Evolutionary conservation across 2,888 invertebrate genomes (phyloP).

Genomic region (Catonia carolina): DNA sequence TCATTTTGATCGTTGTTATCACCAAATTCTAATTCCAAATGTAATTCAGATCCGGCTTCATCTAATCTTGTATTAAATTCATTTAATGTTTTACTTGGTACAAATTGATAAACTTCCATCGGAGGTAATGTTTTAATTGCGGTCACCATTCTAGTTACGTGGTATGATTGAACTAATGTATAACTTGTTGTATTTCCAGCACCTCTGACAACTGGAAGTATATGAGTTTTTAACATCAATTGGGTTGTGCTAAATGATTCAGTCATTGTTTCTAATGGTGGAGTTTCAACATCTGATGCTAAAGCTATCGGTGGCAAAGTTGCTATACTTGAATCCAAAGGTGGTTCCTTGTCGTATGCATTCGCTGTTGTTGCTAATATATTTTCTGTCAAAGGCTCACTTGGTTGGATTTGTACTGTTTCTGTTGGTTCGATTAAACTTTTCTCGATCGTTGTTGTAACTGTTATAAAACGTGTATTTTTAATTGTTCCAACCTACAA

Average conservation of each 20-base stretch:
- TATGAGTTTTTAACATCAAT: constrained; percentile 79
- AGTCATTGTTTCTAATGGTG: constrained; percentile 78
- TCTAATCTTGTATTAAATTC: constrained; percentile 83
- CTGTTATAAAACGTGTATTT: constrained; percentile 80
- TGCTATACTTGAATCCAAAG: constrained; percentile 58
- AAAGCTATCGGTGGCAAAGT: constrained; percentile 75
- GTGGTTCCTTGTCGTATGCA: constrained; percentile 58
- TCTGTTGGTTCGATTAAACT: constrained; percentile 49
- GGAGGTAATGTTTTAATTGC: constrained; percentile 87
- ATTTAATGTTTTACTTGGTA: constrained; percentile 76
- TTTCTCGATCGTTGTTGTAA: constrained; percentile 79
- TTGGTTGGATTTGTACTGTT: constrained; percentile 35
- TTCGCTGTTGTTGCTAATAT: constrained; percentile 70
- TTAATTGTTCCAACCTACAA: constrained; percentile 75
- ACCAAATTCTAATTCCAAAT: constrained; percentile 77
- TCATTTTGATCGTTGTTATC: constrained; percentile 62
- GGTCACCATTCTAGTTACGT: constrained; percentile 77
- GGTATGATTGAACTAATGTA: constrained; percentile 84
- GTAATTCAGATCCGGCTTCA: constrained; percentile 81
- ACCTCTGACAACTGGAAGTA: constrained; percentile 73
- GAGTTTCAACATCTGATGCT: constrained; percentile 70
- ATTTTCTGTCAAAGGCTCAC: constrained; percentile 79
- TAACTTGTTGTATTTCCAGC: constrained; percentile 66
- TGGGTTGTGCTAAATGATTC: constrained; percentile 90
- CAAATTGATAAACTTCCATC: constrained; percentile 78